phyloP scores from a whole-genome alignment of 1,140 invertebrate genomes.

The Orchesella cincta region DNA sequence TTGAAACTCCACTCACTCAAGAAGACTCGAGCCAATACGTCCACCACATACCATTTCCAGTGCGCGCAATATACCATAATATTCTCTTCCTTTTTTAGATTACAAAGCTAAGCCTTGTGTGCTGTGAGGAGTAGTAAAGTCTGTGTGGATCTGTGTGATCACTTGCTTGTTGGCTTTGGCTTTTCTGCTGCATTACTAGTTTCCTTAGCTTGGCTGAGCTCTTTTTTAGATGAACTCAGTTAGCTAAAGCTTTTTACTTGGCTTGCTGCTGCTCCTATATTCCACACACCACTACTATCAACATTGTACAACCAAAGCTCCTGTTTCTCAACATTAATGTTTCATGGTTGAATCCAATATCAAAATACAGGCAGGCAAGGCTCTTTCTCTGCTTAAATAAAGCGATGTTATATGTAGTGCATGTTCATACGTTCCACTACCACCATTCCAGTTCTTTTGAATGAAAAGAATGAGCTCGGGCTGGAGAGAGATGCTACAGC shows the following conservation, averaged over 20 bases:
- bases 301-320: not conserved
- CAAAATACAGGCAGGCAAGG: not conserved
- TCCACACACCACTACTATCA: not conserved
- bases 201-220: not conserved
- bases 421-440: not conserved
- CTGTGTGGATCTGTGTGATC: not conserved
- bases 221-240: not conserved
- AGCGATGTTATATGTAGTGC: not conserved
- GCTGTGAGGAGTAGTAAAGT: not conserved
- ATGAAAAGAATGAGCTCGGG: not conserved
- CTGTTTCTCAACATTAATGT: not conserved
- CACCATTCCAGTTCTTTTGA: not conserved
- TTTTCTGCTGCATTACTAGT: slow-evolving; percentile 7
- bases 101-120: not conserved
- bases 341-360: not conserved
- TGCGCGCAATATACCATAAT: not conserved
- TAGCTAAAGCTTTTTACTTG: not conserved
- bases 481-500: not conserved
- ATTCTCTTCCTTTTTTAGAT: slow-evolving; percentile 7
- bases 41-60: slow-evolving; percentile 3
- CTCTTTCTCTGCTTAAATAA: not conserved
- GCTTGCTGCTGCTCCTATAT: not conserved
- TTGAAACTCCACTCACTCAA: slow-evolving; percentile 16
- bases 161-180: not conserved
- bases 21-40: not conserved